Conservation (phyloP, 2,888 invertebrate genomes). For the Diloba caeruleocephala region DNA sequence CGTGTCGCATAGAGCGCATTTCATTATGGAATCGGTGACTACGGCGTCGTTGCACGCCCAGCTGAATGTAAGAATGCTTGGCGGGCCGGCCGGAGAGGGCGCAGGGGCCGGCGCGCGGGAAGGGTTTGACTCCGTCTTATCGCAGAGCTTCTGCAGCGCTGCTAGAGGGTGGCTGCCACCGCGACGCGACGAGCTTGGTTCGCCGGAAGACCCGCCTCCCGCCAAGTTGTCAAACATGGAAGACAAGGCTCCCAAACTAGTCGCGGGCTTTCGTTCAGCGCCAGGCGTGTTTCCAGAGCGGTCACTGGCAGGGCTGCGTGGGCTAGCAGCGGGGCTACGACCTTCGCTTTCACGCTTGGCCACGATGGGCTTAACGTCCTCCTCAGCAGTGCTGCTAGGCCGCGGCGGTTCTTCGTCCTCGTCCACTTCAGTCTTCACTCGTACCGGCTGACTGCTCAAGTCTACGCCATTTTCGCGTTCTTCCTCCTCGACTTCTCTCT, state of each 20-base stretch:
- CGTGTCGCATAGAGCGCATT: conserved; percentile 98
- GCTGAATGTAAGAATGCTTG: conserved; percentile 96
- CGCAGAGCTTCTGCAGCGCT: conserved; percentile 98
- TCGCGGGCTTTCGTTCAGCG: conserved; percentile 90
- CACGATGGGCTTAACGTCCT: conserved; percentile 75
- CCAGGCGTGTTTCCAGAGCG: conserved; percentile 93
- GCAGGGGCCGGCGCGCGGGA: conserved; percentile 87
- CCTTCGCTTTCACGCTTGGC: conserved; percentile 88
- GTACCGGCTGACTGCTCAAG: conserved; percentile 82
- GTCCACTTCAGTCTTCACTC: conserved; percentile 91
- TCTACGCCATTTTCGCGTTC: conserved; percentile 86
- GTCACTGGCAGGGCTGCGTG: conserved; percentile 94
- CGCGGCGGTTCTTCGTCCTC: conserved; percentile 89
- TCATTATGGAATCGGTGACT: conserved; percentile 96
- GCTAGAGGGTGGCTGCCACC: conserved; percentile 96
- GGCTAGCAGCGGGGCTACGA: conserved; percentile 90
- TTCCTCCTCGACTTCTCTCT: conserved; percentile 88
- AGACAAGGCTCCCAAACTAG: conserved; percentile 94
- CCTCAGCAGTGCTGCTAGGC: conserved; percentile 76
- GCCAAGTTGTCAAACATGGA: conserved; percentile 97
- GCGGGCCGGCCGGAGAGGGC: conserved; percentile 91
- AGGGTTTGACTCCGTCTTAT: conserved; percentile 96
- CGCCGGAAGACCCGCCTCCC: conserved; percentile 83
- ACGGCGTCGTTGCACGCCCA: conserved; percentile 98
- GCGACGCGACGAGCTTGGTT: conserved; percentile 90